phyloP scores from a whole-genome alignment of 2,888 invertebrate species.

The Aphidius colemani region DNA sequence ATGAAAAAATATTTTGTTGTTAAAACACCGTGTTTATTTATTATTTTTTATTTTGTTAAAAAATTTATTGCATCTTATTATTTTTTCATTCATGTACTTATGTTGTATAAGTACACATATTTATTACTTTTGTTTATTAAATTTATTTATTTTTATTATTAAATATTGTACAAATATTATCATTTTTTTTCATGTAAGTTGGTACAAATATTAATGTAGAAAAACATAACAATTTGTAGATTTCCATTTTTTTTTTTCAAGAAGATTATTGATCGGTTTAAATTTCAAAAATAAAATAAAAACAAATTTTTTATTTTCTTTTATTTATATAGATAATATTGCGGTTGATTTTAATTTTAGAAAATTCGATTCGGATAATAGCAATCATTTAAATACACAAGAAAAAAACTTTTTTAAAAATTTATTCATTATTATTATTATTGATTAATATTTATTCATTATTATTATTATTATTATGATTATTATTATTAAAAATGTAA shows the following conservation, averaged over 20 bases:
- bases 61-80: slow-evolving; percentile 58
- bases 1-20: slow-evolving; percentile 53
- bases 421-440: no score
- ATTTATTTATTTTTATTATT: slow-evolving; percentile 29
- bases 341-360: neutral
- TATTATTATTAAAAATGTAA: no score
- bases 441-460: no score
- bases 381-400: no score
- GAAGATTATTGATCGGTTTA: slow-evolving; percentile 25
- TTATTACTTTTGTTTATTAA: no score
- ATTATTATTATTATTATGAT: no score
- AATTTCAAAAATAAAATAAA: slow-evolving; percentile 23
- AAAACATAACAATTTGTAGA: slow-evolving; percentile 57
- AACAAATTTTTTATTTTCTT: slow-evolving; percentile 32
- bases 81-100: slow-evolving; percentile 39
- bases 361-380: no score
- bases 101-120: slow-evolving; percentile 52
- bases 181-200: slow-evolving; percentile 46
- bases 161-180: slow-evolving; percentile 59
- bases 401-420: no score
- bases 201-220: slow-evolving; percentile 60
- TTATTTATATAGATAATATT: slow-evolving; percentile 32
- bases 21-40: slow-evolving; percentile 37
- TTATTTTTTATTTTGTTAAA: slow-evolving; percentile 45
- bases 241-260: slow-evolving; percentile 24